Evolutionary conservation across 2,113 vertebrate species (phyloP).

Genomic region (Festucalex cinctus): DNA sequence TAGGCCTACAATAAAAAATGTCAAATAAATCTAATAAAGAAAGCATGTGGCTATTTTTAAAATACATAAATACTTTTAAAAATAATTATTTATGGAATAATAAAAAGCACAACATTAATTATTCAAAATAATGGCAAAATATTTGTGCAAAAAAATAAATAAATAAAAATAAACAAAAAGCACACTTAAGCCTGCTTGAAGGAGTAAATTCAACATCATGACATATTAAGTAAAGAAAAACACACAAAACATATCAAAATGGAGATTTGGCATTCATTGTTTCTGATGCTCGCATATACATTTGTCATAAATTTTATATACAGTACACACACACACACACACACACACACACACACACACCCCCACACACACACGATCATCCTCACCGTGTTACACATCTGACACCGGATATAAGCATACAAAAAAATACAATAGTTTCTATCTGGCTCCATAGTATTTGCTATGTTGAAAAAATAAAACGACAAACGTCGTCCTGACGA

Average conservation of each 20-base stretch:
- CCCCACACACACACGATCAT: conserved; percentile 20
- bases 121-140: too few relatives aligned
- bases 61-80: too few relatives aligned
- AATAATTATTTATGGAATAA: too few relatives aligned
- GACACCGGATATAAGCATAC: conserved; percentile 34
- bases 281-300: conserved; percentile 58
- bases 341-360: neutral
- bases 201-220: neutral
- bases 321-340: conserved; percentile 8
- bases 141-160: too few relatives aligned
- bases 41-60: too few relatives aligned
- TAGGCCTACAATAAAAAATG: too few relatives aligned
- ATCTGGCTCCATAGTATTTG: conserved; percentile 30
- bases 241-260: conserved; percentile 45
- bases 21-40: too few relatives aligned
- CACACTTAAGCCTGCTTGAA: too few relatives aligned
- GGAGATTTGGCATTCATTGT: conserved; percentile 68
- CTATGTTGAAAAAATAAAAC: conserved; percentile 60
- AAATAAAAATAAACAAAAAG: too few relatives aligned
- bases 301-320: conserved; percentile 54
- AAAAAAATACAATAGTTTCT: conserved; percentile 64
- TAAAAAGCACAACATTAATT: too few relatives aligned
- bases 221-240: conserved; percentile 4
- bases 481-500: conserved; percentile 7
- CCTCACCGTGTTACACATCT: conserved; percentile 45